Base-by-base conservation (phyloP, 2,113 vertebrate genomes). In the Catagonus wagneri region DNA sequence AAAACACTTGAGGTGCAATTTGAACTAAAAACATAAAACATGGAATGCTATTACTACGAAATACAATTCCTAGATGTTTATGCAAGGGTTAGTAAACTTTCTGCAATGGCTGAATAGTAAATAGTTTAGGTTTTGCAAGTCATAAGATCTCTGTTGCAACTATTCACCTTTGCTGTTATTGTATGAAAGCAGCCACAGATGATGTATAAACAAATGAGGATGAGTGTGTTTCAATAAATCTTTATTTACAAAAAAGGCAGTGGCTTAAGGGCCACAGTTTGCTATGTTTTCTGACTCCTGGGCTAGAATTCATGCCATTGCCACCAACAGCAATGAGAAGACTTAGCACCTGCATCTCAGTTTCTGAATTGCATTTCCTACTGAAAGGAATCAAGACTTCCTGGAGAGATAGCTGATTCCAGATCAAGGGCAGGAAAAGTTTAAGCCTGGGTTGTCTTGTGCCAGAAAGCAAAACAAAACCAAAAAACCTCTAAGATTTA, bases 11-110 rank as follows among this genome's bases (percentile, higher is more conserved):
- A 81, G 29, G 27, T 76, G 22, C 32, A 86, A 66, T 92, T 61
- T 92, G 36, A 95, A 83, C 83, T 78, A 27, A 88, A 96, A 79
- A 72, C 19, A 65, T 56, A 88, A 93, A 93, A 66, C 19, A 36
- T 80, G 52, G 68, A 93, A 95, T 90, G 83, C 20, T 85, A 95
- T 56, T 80, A 36, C 56, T 69, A 60, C 2, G 71, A 87, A 91
- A 75, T 69, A 65, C 61, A 88, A 84, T 79, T 91, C 11, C 22
- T 69, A 79, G 23, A 63, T 95, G 50, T 72, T 88, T 93, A 88
- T 6, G 56, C 58, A 36, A 95, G 50, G 1, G 22, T 68, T 72
- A 36, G 66, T 32, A 74, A 84, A 61, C 20, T 68, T 81, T 83
- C 58, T 84, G 39, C 83, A 88, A 56, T 86, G 25, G 12, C 34